phyloP scores from a whole-genome alignment of 2,888 invertebrate genomes.

The Mythimna impura region DNA sequence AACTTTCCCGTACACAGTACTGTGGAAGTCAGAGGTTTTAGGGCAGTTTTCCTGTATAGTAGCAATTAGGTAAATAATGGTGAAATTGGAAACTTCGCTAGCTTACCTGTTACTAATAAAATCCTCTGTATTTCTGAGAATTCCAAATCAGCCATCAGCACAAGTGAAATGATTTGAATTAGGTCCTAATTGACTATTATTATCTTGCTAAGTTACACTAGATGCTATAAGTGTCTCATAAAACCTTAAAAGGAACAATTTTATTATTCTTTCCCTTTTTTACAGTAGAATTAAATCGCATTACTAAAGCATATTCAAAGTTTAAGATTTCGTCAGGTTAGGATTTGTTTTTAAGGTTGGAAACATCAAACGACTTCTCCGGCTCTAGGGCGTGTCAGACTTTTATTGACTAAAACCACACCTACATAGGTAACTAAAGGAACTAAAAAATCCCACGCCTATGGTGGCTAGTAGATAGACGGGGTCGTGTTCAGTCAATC shows the following conservation, averaged over 20 bases:
- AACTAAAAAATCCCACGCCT: no score
- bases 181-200: no score
- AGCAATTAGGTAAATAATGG: not conserved
- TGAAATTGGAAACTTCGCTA: not conserved
- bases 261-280: not conserved
- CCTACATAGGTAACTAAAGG: no score
- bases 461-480: no score
- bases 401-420: no score
- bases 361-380: no score
- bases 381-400: no score
- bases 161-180: not conserved
- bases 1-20: not conserved
- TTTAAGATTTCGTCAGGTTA: no score
- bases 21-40: not conserved
- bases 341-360: not conserved
- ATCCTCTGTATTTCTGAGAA: not conserved
- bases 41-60: not conserved
- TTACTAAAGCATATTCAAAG: no score
- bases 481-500: no score
- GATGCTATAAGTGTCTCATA: not conserved
- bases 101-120: constrained; percentile 2
- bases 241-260: not conserved
- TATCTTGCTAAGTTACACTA: not conserved
- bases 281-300: no score
- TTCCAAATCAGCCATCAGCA: not conserved